Evolutionary conservation across 1,140 invertebrate species (phyloP), one percentile per base, ranked within the genome.

Genomic region (Aplysia californica): DNA sequence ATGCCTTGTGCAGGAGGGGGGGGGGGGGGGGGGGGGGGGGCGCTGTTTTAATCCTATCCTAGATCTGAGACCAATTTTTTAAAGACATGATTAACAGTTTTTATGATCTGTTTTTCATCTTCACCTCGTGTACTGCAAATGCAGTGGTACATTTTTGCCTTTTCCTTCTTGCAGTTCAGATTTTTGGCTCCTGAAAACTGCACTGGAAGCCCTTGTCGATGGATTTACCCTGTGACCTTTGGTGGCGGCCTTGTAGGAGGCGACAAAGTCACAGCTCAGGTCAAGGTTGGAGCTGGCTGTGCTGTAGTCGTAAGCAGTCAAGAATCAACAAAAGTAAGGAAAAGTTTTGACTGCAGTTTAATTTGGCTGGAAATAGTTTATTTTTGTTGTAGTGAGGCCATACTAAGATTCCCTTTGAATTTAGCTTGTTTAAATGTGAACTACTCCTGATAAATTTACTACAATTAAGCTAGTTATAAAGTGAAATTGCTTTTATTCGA

Each of bases 201-300:
- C 18, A 76, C 79, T 31, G 66, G 58, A 21, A 66, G 50, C 10
- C 61, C 41, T 3, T 85, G 85, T 78, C 50, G 70, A 58, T 86
- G 85, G 85, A 79, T 86, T 18, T 86, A 79, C 67, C 83, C 85
- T 0, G 73, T 87, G 26, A 82, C 78, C n/a, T 87, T 80, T 79
- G 86, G 86, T 3, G 86, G 86, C 18, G 86, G 86, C 15, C 50
- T 87, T 41, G 86, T 87, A n/a, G 86, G 83, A 44, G 86, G 86
- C 15, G 86, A 87, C 56, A n/a, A 74, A 0, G 77, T 86, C 10
- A 59, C 77, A n/a, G 75, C 85, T 39, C 50, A 56, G 0, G 65
- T 86, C 31, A 56, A 79, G 58, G 73, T 84, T 15, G 78, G 79
- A 65, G 38, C 78, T 36, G 59, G 80, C n/a, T 81, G 81, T 74